Evolutionary conservation across 2,888 invertebrate species (phyloP).

Genomic region (Microplitis manilae): DNA sequence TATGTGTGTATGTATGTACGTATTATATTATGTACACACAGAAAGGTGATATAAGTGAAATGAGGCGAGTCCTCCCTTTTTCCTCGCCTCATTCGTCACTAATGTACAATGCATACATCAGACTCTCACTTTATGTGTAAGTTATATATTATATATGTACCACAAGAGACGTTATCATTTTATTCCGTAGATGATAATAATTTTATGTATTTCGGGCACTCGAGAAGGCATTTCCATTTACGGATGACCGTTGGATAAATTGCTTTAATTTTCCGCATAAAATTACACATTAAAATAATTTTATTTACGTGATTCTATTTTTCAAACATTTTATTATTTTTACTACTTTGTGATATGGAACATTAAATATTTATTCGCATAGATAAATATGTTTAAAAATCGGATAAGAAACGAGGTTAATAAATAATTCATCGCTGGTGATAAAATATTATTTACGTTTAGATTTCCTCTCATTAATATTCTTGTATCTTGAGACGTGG

Average conservation of each 20-base stretch:
- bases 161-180: conserved; percentile 7
- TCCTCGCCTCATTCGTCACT: conserved; percentile 23
- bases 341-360: background rate
- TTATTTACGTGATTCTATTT: background rate
- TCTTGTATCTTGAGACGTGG: background rate
- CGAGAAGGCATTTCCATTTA: conserved; percentile 21
- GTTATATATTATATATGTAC: background rate
- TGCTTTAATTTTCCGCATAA: conserved; percentile 2
- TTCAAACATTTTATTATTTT: background rate
- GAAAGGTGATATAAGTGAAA: conserved; percentile 5
- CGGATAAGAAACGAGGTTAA: too few relatives aligned
- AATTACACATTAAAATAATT: background rate
- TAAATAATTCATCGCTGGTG: too few relatives aligned
- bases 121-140: background rate
- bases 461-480: background rate
- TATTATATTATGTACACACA: background rate
- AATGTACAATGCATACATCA: conserved; percentile 21
- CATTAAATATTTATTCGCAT: too few relatives aligned
- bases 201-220: conserved; percentile 36
- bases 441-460: too few relatives aligned
- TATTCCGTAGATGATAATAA: conserved; percentile 28
- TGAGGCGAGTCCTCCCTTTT: conserved; percentile 12
- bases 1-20: background rate
- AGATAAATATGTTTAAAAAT: too few relatives aligned
- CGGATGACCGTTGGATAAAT: background rate